Evolutionary conservation across 2,113 vertebrate species (phyloP).

Genomic region (Leucopsar rothschildi): DNA sequence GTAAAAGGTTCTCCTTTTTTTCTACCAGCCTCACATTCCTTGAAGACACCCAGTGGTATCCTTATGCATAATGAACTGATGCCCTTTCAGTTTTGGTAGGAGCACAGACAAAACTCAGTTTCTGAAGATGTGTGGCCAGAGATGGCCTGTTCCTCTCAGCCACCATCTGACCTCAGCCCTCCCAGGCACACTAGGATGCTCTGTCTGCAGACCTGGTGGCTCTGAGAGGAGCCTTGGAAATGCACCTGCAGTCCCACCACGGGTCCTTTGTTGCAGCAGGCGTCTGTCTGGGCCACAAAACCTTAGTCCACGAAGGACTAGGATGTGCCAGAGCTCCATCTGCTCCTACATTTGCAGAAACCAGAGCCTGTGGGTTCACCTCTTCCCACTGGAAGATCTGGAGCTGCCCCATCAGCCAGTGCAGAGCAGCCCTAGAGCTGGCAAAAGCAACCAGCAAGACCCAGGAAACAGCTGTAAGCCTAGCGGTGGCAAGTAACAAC

Average conservation of each 20-base stretch:
- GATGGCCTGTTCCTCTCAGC: not conserved
- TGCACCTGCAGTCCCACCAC: not conserved
- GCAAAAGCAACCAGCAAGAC: not conserved
- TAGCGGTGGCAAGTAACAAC: not conserved
- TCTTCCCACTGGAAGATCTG: not conserved
- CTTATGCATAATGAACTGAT: not conserved
- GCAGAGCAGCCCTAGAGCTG: not conserved
- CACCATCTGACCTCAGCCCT: not conserved
- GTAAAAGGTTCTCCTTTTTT: not conserved
- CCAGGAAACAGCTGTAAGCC: not conserved
- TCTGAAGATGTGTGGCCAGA: not conserved
- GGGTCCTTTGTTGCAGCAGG: not conserved
- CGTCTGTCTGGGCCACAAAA: fast-evolving
- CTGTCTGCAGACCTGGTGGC: not conserved
- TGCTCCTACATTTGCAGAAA: not conserved
- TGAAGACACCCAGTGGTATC: not conserved
- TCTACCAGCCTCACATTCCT: not conserved
- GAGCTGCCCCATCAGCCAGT: not conserved
- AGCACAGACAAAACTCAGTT: not conserved
- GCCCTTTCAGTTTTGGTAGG: not conserved
- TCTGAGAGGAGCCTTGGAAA: not conserved
- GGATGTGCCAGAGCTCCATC: not conserved
- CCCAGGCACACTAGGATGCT: not conserved
- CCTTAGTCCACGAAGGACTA: too few species aligned
- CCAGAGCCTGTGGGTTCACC: not conserved